Conservation (phyloP, 2,113 vertebrate species). For the Indicator maculatus region DNA sequence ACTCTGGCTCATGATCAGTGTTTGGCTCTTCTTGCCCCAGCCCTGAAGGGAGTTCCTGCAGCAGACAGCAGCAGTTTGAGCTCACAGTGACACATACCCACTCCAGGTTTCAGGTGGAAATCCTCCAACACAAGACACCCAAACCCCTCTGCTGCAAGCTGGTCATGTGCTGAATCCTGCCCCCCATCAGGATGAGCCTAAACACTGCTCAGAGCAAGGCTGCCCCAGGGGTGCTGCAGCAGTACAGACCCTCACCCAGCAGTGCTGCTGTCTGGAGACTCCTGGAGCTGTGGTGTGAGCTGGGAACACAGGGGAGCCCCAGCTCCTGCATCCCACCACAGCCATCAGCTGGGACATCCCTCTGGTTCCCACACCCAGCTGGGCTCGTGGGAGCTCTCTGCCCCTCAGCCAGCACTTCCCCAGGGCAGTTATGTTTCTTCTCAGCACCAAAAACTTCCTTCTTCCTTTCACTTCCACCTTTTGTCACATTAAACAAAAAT, state of each 20-base stretch:
- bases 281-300: background rate
- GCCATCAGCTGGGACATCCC: background rate
- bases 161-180: background rate
- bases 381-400: background rate
- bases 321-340: background rate
- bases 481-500: background rate
- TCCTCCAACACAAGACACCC: background rate
- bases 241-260: background rate
- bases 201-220: background rate
- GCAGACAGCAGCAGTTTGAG: background rate
- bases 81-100: fast-evolving
- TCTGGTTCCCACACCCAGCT: background rate
- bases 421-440: background rate
- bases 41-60: background rate
- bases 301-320: too few species aligned
- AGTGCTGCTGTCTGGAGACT: background rate
- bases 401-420: conserved; percentile 6
- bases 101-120: background rate
- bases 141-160: fast-evolving
- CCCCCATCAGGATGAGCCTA: background rate
- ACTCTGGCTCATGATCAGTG: too few species aligned
- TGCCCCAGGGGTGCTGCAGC: background rate
- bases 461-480: conserved; percentile 58
- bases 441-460: conserved; percentile 26
- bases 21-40: background rate